Conservation (phyloP, 1,140 invertebrate species). For the Diorhabda carinulata region DNA sequence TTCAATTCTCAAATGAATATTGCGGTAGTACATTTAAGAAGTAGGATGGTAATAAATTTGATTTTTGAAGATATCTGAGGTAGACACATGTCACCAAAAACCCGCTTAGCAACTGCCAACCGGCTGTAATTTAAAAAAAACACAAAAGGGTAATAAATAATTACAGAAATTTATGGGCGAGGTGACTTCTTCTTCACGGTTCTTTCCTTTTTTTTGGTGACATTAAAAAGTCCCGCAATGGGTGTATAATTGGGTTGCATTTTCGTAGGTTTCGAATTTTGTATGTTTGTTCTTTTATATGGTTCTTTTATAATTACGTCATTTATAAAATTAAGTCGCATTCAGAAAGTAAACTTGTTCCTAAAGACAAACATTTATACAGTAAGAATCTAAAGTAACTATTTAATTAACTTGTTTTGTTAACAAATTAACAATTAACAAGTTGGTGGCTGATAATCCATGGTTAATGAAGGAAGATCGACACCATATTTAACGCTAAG, state of each 20-base stretch:
- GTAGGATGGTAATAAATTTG: constrained; percentile 8
- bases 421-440: no score
- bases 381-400: no score
- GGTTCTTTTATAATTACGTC: no score
- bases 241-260: background rate
- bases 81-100: constrained; percentile 33
- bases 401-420: no score
- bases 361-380: no score
- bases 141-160: constrained; percentile 35
- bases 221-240: constrained; percentile 7
- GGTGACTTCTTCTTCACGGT: constrained; percentile 18
- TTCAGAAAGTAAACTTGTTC: no score
- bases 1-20: no score
- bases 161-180: constrained; percentile 31
- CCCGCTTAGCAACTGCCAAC: constrained; percentile 36
- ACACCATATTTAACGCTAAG: no score
- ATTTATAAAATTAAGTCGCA: no score
- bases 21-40: background rate
- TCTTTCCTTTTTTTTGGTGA: background rate
- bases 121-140: constrained; percentile 34
- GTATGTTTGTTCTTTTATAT: background rate
- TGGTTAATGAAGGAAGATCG: no score
- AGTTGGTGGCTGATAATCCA: no score
- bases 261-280: background rate
- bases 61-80: constrained; percentile 7